A percentile compares a stretch with the other conserved stretches of the same genome.
Conservation (phyloP, 2,888 invertebrate genomes). For the Mesopsocus fuscifrons region DNA sequence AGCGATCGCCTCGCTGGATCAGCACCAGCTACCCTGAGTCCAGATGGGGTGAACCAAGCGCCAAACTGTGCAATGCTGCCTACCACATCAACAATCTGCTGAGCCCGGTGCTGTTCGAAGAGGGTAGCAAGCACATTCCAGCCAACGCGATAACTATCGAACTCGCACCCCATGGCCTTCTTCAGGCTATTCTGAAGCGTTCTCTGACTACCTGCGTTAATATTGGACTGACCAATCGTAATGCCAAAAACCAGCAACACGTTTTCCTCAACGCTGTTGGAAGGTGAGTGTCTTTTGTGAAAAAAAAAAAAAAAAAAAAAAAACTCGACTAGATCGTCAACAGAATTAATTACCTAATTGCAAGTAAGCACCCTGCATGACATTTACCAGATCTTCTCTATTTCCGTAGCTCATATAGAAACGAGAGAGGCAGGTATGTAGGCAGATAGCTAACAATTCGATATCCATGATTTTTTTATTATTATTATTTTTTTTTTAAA, state of each 20-base stretch:
- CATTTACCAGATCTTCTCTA: too few relatives aligned
- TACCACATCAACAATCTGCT: slow-evolving; percentile 48
- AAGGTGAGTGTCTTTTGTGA: slow-evolving; percentile 1
- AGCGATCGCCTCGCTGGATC: slow-evolving; percentile 41
- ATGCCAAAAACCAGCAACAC: not conserved
- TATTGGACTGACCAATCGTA: not conserved
- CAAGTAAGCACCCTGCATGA: too few relatives aligned
- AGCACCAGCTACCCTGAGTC: slow-evolving; percentile 41
- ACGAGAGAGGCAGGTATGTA: too few relatives aligned
- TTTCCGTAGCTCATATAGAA: too few relatives aligned
- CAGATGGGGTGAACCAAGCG: slow-evolving; percentile 35
- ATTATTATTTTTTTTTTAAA: too few relatives aligned
- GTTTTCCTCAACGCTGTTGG: not conserved
- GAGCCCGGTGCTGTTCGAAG: slow-evolving; percentile 59
- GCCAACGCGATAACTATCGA: slow-evolving; percentile 68
- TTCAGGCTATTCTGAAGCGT: slow-evolving; percentile 70
- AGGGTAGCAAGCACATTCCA: slow-evolving; percentile 60
- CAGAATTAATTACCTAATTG: too few relatives aligned
- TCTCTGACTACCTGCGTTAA: slow-evolving; percentile 29
- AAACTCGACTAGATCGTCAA: too few relatives aligned
- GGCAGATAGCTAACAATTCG: too few relatives aligned
- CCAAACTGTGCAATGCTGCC: slow-evolving; percentile 37
- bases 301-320: too few relatives aligned
- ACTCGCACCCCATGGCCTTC: slow-evolving; percentile 74
- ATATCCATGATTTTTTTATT: too few relatives aligned